Evolutionary conservation across 1,140 invertebrate genomes (phyloP), one percentile per base, ranked within the genome.

Genomic region (Drosophila murphyi): DNA sequence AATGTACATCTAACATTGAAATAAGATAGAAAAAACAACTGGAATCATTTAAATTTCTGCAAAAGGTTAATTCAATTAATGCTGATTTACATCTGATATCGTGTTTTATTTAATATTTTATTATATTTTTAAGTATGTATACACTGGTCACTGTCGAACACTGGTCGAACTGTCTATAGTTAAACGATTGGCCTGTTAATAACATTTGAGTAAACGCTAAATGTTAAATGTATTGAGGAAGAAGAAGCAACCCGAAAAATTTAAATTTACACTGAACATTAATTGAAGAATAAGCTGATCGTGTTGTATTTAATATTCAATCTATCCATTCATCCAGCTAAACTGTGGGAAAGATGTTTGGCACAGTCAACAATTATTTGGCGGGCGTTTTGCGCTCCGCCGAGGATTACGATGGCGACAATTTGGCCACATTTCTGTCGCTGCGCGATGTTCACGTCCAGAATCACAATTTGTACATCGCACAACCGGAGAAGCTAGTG

Each of bases 401-500:
- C 31, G 78, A 89, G 54, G 91, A 76, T 12, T 78, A 71, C 37
- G 91, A 92, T 79, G 92, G 91, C 5, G 75, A 90, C 5, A 63
- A 55, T 0, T 41, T 96, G 52, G 94, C 94, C 5, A 93, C 94
- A 55, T 93, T 97, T 28, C 80, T 98, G 8, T 97, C 97, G 5
- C 93, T 98, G 54, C 94, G 95, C 43, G 95, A 97, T 90, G 94
- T 94, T 51, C 97, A 98, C 93, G 94, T 96, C 7, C 93, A 92
- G 10, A 97, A 95, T 82, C 93, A 94, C 71, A 95, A 95, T 91
- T 93, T 97, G 32, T 94, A 95, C 47, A 93, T 96, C 5, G 95
- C 96, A 78, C 93, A 94, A 85, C 95, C 96, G 1, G 95, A 97
- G 74, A 93, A 93, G 28, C 93, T 95, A 41, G 95, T 96, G 4